phyloP scores from a whole-genome alignment of 2,797 vertebrate genomes.

The Fundulus diaphanus region DNA sequence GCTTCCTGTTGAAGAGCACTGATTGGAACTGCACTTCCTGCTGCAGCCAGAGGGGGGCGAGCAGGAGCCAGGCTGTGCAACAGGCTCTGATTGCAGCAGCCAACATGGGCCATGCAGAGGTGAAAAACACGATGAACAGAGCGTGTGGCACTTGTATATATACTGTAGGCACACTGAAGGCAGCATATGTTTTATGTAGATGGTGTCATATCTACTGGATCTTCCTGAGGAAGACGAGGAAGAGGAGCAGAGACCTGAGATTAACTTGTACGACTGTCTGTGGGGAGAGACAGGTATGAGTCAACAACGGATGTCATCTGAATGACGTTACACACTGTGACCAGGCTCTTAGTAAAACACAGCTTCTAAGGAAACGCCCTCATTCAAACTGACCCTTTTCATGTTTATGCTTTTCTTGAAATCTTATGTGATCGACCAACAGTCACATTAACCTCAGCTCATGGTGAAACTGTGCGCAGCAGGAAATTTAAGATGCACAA shows the following conservation, averaged over 20 bases:
- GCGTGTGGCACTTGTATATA: not conserved
- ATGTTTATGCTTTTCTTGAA: not conserved
- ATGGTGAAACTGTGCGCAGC: too few relatives aligned
- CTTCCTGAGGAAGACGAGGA: slow-evolving; percentile 94
- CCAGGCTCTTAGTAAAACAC: not conserved
- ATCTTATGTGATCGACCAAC: not conserved
- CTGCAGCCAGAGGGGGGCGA: slow-evolving; percentile 84
- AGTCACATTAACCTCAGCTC: too few relatives aligned
- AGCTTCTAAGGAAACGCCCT: not conserved
- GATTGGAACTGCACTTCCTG: slow-evolving; percentile 89
- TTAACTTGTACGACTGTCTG: slow-evolving; percentile 93
- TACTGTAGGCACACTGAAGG: not conserved
- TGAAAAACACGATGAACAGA: slow-evolving; percentile 43
- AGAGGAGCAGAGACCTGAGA: slow-evolving; percentile 91
- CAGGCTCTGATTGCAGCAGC: slow-evolving; percentile 93
- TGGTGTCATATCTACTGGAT: slow-evolving; percentile 93
- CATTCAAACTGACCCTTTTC: not conserved
- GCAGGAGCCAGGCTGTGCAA: slow-evolving; percentile 92
- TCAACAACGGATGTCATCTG: not conserved
- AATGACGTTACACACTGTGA: too few relatives aligned
- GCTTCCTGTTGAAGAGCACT: slow-evolving; percentile 86
- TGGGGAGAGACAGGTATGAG: slow-evolving; percentile 96
- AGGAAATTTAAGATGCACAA: too few relatives aligned
- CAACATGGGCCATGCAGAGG: slow-evolving; percentile 95
- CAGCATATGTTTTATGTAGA: slow-evolving; percentile 71